Base-by-base conservation (phyloP, 2,888 invertebrate genomes). In the Platerodrilus igneus region DNA sequence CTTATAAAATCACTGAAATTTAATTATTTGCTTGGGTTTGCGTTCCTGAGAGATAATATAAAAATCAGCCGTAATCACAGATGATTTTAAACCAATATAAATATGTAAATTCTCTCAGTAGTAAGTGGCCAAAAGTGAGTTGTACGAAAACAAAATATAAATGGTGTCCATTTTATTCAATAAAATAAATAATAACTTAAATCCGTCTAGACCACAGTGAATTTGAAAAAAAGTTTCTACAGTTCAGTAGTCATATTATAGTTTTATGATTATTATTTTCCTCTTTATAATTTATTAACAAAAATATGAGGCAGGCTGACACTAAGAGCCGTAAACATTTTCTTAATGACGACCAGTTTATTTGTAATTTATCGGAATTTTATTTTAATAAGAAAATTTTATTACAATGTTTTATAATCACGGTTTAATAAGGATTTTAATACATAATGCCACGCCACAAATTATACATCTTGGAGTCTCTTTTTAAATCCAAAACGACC, bases 381-480 rank as follows among this genome's bases (percentile, higher is more conserved):
- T 68, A 69, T 69, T 69, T 69, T 69, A 69, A 69, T 69, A 66
- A 62, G 66, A 60, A 68, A 67, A 66, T 68, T 69, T 69, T 69
- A 68, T 69, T 67, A 66, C 67, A 66, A 67, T 67, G 66, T 69
- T 67, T 68, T 67, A 67, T 68, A 69, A 69, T 69, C 66, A 66
- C 64, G 63, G 59, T 66, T 68, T 69, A 69, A 69, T 69, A 68
- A 68, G 67, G 57, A 59, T 61, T 59, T 66, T 67, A 65, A 64
- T 63, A 62, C 59, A 53, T 48, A 48, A 57, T 60, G 59, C 62
- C 59, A 61, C 63, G 57, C 62, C 60, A 64, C 62, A 64, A 64
- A 64, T 62, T 62, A 59, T 58, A 51, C 41, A 35, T 41, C 44
- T 48, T 42, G 51, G 52, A 56, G 55, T 55, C 53, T 52, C 52